phyloP scores from a whole-genome alignment of 2,888 invertebrate species.

The Cordilura impudica region DNA sequence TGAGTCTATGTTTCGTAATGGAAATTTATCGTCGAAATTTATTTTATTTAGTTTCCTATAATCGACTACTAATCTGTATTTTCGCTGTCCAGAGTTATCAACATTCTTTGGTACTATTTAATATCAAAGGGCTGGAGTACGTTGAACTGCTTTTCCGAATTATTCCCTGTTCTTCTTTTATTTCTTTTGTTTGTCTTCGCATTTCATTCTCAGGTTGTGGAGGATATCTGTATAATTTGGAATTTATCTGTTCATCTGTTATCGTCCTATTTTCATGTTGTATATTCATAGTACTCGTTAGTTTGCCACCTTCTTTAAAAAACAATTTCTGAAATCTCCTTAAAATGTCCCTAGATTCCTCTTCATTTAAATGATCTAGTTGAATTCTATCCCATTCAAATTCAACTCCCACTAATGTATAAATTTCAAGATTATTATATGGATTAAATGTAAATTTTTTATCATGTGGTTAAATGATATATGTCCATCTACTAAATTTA shows the following conservation, averaged over 20 bases:
- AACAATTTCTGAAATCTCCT: conserved; percentile 3
- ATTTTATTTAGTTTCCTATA: conserved; percentile 24
- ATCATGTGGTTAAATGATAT: conserved; percentile 6
- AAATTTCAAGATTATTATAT: conserved; percentile 12
- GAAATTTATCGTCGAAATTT: conserved; percentile 13
- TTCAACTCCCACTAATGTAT: neutral
- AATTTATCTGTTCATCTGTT: no score
- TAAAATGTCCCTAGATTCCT: conserved; percentile 18
- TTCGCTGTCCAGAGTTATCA: conserved; percentile 6
- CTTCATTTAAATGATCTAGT: conserved; percentile 30
- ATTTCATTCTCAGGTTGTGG: no score
- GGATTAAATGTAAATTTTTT: conserved; percentile 27
- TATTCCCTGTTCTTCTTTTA: conserved; percentile 31
- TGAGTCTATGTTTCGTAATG: conserved; percentile 10
- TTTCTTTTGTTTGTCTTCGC: conserved; percentile 22
- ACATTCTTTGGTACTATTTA: conserved; percentile 26
- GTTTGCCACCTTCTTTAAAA: no score
- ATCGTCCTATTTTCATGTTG: no score
- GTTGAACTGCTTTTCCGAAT: conserved; percentile 22
- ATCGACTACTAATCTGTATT: no score
- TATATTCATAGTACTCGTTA: no score
- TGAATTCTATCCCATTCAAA: conserved; percentile 6
- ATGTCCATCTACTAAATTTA: conserved; percentile 28
- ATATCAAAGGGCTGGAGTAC: conserved; percentile 34
- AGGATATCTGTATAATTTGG: conserved; percentile 30